A percentile compares a stretch with the other conserved stretches of the same genome.
Evolutionary conservation across 2,113 vertebrate genomes (phyloP).

Genomic region (Holacanthus passer): DNA sequence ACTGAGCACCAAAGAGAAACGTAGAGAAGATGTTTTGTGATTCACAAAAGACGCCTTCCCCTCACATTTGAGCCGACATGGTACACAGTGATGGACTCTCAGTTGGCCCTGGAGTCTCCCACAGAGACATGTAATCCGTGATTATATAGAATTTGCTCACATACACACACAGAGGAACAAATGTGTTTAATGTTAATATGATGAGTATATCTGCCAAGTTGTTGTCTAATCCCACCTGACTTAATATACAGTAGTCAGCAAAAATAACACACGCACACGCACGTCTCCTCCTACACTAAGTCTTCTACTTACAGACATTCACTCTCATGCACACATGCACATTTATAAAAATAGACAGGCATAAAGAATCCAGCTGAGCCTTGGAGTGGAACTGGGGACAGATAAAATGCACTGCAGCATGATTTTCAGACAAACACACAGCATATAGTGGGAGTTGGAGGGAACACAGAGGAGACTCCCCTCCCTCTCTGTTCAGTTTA

Average conservation of each 20-base stretch:
- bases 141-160: slow-evolving; percentile 38
- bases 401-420: slow-evolving; percentile 62
- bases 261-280: neutral
- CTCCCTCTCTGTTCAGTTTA: neutral
- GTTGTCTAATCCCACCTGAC: slow-evolving; percentile 50
- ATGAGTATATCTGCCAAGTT: slow-evolving; percentile 37
- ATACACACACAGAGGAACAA: slow-evolving; percentile 15
- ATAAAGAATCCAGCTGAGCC: slow-evolving; percentile 62
- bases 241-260: slow-evolving; percentile 41
- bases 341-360: slow-evolving; percentile 58
- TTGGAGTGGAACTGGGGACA: slow-evolving; percentile 52
- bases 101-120: slow-evolving; percentile 18
- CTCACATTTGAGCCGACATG: slow-evolving; percentile 10
- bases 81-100: slow-evolving; percentile 14
- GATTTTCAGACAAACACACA: slow-evolving; percentile 43
- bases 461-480: slow-evolving; percentile 4
- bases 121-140: slow-evolving; percentile 39
- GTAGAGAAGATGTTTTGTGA: slow-evolving; percentile 15
- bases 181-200: slow-evolving; percentile 44
- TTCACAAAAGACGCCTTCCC: neutral
- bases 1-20: slow-evolving; percentile 6
- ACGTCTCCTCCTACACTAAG: slow-evolving; percentile 11
- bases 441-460: slow-evolving; percentile 15
- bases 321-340: slow-evolving; percentile 22
- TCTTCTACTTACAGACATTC: slow-evolving; percentile 38